A percentile compares a stretch with the other conserved stretches of the same genome.
Conservation (phyloP, 2,113 vertebrate genomes). For the Entomyzon cyanotis region DNA sequence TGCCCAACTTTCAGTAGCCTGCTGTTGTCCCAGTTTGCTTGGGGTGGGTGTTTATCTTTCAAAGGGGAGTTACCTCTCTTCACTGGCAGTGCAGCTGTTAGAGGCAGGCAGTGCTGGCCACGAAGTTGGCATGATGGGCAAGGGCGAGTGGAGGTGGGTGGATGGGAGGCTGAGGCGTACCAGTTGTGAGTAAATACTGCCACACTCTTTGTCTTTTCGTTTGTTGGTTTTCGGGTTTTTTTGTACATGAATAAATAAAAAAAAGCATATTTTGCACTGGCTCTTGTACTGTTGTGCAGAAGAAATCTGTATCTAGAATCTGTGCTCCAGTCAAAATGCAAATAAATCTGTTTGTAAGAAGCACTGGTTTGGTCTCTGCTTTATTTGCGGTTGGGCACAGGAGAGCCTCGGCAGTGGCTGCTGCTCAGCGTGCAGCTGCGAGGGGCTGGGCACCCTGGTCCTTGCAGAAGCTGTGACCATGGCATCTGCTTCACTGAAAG, state of each 20-base stretch:
- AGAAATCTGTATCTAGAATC: slow-evolving; percentile 67
- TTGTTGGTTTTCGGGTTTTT: slow-evolving; percentile 8
- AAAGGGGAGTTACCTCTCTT: slow-evolving; percentile 29
- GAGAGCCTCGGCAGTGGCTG: fast-evolving
- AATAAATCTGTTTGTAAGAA: slow-evolving; percentile 81
- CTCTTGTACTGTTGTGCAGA: slow-evolving; percentile 69
- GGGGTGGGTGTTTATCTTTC: slow-evolving; percentile 36
- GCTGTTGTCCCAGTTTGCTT: slow-evolving; percentile 37
- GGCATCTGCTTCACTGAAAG: not conserved
- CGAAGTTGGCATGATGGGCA: fast-evolving
- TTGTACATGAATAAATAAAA: slow-evolving; percentile 63
- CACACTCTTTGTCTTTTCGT: slow-evolving; percentile 1
- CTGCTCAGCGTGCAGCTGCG: fast-evolving
- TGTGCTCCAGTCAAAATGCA: slow-evolving; percentile 72
- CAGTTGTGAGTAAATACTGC: slow-evolving; percentile 65
- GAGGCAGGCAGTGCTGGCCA: not conserved
- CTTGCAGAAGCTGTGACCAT: fast-evolving
- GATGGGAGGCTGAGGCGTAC: not conserved
- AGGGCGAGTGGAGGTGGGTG: not conserved
- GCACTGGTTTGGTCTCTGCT: not conserved
- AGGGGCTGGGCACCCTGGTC: not conserved
- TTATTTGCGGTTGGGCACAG: not conserved
- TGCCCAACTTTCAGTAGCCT: not conserved
- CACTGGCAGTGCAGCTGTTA: not conserved
- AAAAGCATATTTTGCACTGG: slow-evolving; percentile 78